A percentile compares a stretch with the other conserved stretches of the same genome.
Evolutionary conservation across 2,888 invertebrate genomes (phyloP).

Genomic region (Sthenelais limicola): DNA sequence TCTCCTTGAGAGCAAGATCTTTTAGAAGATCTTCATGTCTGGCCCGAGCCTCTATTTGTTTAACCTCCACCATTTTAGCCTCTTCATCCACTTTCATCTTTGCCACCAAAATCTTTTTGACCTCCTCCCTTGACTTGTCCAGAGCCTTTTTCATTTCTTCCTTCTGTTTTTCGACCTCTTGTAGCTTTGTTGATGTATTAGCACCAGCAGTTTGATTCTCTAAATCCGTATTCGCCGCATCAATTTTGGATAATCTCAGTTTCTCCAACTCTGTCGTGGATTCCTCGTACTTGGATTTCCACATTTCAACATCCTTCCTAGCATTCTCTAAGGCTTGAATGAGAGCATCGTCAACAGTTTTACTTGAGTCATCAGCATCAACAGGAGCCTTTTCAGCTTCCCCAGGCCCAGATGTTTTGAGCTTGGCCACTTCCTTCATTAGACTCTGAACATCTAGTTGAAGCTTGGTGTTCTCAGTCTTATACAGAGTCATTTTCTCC

Average conservation of each 20-base stretch:
- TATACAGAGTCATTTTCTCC: constrained; percentile 50
- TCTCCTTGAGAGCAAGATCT: not conserved
- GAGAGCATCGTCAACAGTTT: no score
- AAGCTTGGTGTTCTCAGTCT: constrained; percentile 42
- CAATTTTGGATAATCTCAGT: no score
- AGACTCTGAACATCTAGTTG: constrained; percentile 34
- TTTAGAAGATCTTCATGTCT: not conserved
- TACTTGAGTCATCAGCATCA: not conserved
- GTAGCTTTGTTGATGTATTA: constrained; percentile 44
- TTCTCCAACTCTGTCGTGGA: constrained; percentile 45
- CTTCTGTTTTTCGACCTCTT: constrained; percentile 46
- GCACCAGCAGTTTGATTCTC: constrained; percentile 41
- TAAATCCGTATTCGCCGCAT: no score
- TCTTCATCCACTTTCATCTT: constrained; percentile 33
- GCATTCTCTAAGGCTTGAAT: constrained; percentile 1
- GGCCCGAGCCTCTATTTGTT: not conserved
- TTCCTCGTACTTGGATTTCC: constrained; percentile 33
- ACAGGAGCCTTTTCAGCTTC: not conserved
- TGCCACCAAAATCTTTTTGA: constrained; percentile 31
- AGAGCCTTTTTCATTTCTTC: constrained; percentile 52
- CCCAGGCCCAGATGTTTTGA: not conserved
- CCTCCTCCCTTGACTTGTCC: constrained; percentile 47
- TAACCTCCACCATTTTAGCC: constrained; percentile 12
- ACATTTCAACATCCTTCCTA: constrained; percentile 21
- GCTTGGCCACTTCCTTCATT: constrained; percentile 37